Evolutionary conservation across 2,888 invertebrate species (phyloP), one percentile per base, ranked within the genome.

Genomic region (Eilema caniola): DNA sequence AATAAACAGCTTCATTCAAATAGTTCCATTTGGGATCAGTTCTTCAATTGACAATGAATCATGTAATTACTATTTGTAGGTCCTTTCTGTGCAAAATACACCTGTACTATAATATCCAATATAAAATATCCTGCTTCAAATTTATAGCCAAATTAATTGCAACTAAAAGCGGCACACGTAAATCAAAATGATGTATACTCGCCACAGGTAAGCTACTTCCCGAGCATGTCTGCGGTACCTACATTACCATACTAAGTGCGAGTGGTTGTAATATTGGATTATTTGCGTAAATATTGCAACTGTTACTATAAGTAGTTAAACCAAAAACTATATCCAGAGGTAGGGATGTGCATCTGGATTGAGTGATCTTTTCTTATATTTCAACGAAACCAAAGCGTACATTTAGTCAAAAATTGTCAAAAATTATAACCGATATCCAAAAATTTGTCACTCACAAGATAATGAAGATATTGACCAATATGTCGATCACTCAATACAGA

Each of bases 221-320:
- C 76, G 62, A 71, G 66, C 60, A 62, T 66, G 73, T 76, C 82
- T 72, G 63, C 60, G 31, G 61, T 11, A 62, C 67, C 70, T 78
- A 76, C 76, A 84, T 84, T 84, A 79, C 66, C 83, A 82, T 84
- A 83, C 74, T 80, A 79, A 84, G 80, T 80, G 79, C 74, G 75
- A 69, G 16, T 62, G 67, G 71, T 70, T 62, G 73, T 71, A 76
- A 70, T 56, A 70, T 73, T 78, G 71, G 74, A 70, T 78, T 78
- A 81, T 83, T 80, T 74, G 72, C 66, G 57, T 62, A 24, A 53
- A 67, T 64, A 31, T 69, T 47, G 31, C 64, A 63, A 63, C 63
- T 56, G 62, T 59, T 33, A 20, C 53, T 68, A 14, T 62, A 20
- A 68, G 62, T 64, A 53, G 28, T 62, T 68, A 24, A 37, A 57